These are phyloP conservation scores for Drosophila colorata DNA, from an alignment of 2,888 invertebrate species.

Conservation along the genomic window DNA sequence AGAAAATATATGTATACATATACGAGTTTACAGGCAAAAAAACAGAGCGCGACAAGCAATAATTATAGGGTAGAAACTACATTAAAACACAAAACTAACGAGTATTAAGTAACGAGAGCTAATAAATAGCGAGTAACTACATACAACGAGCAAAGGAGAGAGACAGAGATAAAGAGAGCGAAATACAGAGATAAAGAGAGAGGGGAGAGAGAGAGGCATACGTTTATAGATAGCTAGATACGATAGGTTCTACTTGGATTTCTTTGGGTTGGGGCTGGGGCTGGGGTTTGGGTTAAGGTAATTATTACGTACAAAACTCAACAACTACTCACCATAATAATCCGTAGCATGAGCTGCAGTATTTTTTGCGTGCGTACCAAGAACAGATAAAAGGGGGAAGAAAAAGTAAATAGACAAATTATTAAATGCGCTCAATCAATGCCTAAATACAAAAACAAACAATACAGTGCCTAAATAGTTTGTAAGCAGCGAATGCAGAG, in stretches of 20 bases:
- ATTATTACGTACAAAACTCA: constrained; percentile 68
- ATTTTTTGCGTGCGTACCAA: constrained; percentile 78
- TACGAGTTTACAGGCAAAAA: constrained; percentile 6
- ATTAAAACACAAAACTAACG: constrained; percentile 32
- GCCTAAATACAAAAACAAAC: constrained; percentile 22
- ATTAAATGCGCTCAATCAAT: constrained; percentile 73
- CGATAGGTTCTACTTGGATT: not conserved
- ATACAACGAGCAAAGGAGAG: constrained; percentile 18
- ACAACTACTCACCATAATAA: constrained; percentile 98
- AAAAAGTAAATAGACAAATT: constrained; percentile 82
- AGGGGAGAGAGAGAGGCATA: constrained; percentile 12
- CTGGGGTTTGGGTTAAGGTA: not conserved
- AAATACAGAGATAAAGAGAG: constrained; percentile 6
- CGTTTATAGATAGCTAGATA: constrained; percentile 23
- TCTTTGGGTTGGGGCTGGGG: not conserved
- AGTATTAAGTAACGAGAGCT: constrained; percentile 30
- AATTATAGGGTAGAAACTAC: constrained; percentile 21
- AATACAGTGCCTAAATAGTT: constrained; percentile 13
- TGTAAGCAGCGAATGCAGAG: constrained; percentile 12
- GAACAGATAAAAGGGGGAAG: constrained; percentile 73
- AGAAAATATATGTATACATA: constrained; percentile 12
- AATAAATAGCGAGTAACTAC: constrained; percentile 15
- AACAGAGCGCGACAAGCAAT: constrained; percentile 10
- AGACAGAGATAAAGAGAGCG: constrained; percentile 6
- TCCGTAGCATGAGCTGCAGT: constrained; percentile 96